These are phyloP conservation scores for Panzeria rudis DNA, from an alignment of 2,888 invertebrate genomes.

Conservation along the genomic window DNA sequence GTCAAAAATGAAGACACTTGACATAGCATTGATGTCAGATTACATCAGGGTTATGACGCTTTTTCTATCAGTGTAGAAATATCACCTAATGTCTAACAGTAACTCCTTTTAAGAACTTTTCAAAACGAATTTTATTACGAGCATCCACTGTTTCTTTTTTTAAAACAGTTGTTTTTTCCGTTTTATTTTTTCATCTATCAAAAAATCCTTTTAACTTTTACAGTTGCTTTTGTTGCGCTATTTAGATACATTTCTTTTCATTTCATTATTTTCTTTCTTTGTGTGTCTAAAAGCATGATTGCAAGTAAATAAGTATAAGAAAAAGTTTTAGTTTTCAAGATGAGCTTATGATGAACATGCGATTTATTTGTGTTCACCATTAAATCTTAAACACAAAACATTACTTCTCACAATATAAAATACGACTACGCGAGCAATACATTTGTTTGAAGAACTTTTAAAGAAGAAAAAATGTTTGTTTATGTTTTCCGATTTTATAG, in stretches of 20 bases:
- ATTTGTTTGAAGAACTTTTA: constrained; percentile 49
- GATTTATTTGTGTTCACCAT: constrained; percentile 71
- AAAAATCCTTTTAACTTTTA: constrained; percentile 54
- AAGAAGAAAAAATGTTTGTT: constrained; percentile 21
- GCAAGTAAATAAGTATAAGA: not conserved
- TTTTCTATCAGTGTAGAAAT: no score
- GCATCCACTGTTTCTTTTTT: constrained; percentile 31
- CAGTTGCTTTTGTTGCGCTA: constrained; percentile 62
- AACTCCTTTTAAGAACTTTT: not conserved
- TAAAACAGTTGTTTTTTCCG: constrained; percentile 11
- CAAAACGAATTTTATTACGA: not conserved
- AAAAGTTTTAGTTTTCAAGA: constrained; percentile 39
- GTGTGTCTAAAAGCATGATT: not conserved
- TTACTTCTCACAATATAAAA: constrained; percentile 68
- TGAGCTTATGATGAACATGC: constrained; percentile 73
- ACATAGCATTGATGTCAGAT: no score
- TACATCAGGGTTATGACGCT: no score
- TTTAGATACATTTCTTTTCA: constrained; percentile 47
- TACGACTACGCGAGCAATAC: constrained; percentile 20
- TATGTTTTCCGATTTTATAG: constrained; percentile 6
- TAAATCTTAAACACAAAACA: constrained; percentile 51
- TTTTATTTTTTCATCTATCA: constrained; percentile 21
- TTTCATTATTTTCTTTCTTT: constrained; percentile 56
- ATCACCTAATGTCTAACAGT: not conserved
- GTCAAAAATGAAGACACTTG: no score